Conservation (phyloP, 2,113 vertebrate genomes). For the Tachysurus vachellii region DNA sequence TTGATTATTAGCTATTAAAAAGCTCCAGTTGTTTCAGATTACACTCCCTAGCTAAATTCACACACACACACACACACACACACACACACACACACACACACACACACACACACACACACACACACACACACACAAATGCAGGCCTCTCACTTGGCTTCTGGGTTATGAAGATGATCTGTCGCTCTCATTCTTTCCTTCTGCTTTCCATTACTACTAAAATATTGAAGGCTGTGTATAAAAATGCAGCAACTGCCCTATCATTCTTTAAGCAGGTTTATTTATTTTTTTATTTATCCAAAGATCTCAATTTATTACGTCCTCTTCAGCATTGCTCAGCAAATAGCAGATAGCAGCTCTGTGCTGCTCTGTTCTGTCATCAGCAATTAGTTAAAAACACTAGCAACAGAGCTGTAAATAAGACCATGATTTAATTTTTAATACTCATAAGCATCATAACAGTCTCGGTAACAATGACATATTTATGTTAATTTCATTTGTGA, state of each 20-base stretch:
- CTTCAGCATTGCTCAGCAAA: not conserved
- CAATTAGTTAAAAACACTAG: not conserved
- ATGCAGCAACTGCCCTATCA: not conserved
- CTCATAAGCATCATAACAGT: constrained; percentile 1
- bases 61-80: not conserved
- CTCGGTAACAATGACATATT: not conserved
- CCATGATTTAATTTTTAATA: not conserved
- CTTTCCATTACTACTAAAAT: constrained; percentile 38
- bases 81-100: not conserved
- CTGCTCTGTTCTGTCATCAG: not conserved
- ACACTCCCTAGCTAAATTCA: constrained; percentile 20
- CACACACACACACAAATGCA: constrained; percentile 27
- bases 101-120: constrained; percentile 19
- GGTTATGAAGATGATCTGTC: constrained; percentile 33
- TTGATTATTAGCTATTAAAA: constrained; percentile 63
- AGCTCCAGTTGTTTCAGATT: constrained; percentile 54
- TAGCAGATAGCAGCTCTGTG: not conserved
- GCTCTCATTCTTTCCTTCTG: constrained; percentile 43
- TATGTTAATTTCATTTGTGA: not conserved
- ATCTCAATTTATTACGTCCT: not conserved
- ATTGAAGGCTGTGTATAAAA: not conserved
- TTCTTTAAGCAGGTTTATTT: not conserved
- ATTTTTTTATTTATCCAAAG: not conserved
- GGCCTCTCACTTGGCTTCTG: constrained; percentile 16
- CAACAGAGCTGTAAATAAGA: not conserved